These are phyloP conservation scores for Calameuta filiformis DNA, from an alignment of 2,888 invertebrate species.

Conservation along the genomic window DNA sequence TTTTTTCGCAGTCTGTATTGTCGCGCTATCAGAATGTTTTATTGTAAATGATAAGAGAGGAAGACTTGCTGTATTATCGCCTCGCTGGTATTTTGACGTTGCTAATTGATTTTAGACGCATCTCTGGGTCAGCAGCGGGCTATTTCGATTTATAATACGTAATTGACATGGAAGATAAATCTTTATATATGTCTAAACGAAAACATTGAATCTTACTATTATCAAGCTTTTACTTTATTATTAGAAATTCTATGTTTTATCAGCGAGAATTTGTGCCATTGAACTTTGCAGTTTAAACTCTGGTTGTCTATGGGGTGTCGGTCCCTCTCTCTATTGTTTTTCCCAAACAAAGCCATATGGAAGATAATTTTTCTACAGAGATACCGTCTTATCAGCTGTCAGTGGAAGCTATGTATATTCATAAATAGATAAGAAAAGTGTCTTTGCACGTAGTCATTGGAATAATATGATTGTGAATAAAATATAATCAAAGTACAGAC, in stretches of 20 bases:
- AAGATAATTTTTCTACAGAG: background rate
- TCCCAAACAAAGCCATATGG: background rate
- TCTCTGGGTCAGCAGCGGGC: background rate
- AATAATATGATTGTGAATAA: background rate
- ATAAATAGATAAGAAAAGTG: background rate
- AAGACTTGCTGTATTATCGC: background rate
- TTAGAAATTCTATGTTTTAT: background rate
- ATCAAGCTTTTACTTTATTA: background rate
- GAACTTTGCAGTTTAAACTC: background rate
- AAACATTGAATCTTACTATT: background rate
- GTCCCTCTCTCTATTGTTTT: background rate
- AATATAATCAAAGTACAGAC: background rate
- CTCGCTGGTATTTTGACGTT: conserved; percentile 10
- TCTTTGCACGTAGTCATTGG: background rate
- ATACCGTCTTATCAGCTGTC: background rate
- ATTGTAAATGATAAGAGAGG: background rate
- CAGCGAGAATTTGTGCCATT: background rate
- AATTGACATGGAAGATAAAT: too few species aligned
- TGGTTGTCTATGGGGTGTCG: background rate
- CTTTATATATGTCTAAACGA: background rate
- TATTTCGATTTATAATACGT: background rate
- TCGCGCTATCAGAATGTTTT: background rate
- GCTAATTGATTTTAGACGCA: conserved; percentile 6
- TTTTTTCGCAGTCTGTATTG: too few species aligned
- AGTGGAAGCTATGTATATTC: background rate